Conservation (phyloP, 2,113 vertebrate genomes). For the Corythaeola cristata region DNA sequence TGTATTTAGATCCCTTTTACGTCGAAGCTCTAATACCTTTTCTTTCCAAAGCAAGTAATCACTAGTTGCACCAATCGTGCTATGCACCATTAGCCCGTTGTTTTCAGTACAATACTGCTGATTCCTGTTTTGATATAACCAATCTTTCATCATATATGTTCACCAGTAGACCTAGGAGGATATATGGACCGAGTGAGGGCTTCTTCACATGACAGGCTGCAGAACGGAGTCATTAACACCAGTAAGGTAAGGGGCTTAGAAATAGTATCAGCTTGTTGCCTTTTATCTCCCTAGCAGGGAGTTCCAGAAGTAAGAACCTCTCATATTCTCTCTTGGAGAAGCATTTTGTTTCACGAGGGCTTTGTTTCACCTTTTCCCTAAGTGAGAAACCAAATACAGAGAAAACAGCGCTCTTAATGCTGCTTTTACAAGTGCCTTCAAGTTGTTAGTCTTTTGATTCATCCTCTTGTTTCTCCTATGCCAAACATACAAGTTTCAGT, state of each 20-base stretch:
- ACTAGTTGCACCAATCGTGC: not conserved
- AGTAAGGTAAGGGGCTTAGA: not conserved
- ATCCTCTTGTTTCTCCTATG: not conserved
- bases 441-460: not conserved
- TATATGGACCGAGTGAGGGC: not conserved
- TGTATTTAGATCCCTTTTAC: not conserved
- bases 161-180: not conserved
- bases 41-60: not conserved
- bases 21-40: not conserved
- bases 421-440: not conserved
- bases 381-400: not conserved
- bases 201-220: not conserved
- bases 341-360: rapidly evolving
- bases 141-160: not conserved
- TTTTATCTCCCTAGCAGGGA: not conserved
- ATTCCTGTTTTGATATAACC: not conserved
- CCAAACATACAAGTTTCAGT: not conserved
- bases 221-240: not conserved
- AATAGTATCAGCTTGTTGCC: not conserved
- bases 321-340: not conserved
- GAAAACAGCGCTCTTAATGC: not conserved
- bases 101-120: not conserved
- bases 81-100: not conserved
- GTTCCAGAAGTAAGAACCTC: not conserved
- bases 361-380: not conserved